A percentile compares a stretch with the other conserved stretches of the same genome.
Evolutionary conservation across 1,140 invertebrate genomes (phyloP).

Genomic region (Archegozetes longisetosus): DNA sequence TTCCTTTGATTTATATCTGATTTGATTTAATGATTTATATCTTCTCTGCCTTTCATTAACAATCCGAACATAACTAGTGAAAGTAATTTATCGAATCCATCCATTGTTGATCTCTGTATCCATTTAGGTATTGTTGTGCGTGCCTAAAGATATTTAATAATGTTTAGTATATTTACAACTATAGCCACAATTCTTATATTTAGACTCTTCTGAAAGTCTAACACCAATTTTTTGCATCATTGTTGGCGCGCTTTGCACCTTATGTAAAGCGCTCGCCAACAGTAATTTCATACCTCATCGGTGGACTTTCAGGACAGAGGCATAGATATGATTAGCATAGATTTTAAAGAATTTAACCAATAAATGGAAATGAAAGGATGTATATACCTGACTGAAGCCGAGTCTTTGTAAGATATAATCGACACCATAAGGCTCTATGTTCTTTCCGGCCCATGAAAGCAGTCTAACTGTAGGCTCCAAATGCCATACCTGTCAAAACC

Average conservation of each 20-base stretch:
- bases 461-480: slow-evolving; percentile 90
- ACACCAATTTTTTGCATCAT: too few species aligned
- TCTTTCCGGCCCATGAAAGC: slow-evolving; percentile 85
- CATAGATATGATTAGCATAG: too few species aligned
- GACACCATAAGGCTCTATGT: slow-evolving; percentile 90
- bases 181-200: too few species aligned
- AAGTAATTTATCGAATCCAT: slow-evolving; percentile 71
- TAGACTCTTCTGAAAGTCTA: too few species aligned
- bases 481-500: slow-evolving; percentile 96
- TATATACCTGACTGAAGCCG: slow-evolving; percentile 61
- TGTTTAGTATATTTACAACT: background rate
- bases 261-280: too few species aligned
- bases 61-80: slow-evolving; percentile 33
- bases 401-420: slow-evolving; percentile 93
- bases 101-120: slow-evolving; percentile 93
- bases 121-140: slow-evolving; percentile 96
- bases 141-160: slow-evolving; percentile 34
- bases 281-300: too few species aligned
- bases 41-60: slow-evolving; percentile 24
- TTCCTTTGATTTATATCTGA: too few species aligned
- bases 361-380: background rate
- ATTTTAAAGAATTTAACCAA: background rate
- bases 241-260: too few species aligned
- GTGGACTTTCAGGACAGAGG: too few species aligned
- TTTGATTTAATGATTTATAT: slow-evolving; percentile 11